phyloP scores from a whole-genome alignment of 2,888 invertebrate genomes.

The Diploptera punctata region DNA sequence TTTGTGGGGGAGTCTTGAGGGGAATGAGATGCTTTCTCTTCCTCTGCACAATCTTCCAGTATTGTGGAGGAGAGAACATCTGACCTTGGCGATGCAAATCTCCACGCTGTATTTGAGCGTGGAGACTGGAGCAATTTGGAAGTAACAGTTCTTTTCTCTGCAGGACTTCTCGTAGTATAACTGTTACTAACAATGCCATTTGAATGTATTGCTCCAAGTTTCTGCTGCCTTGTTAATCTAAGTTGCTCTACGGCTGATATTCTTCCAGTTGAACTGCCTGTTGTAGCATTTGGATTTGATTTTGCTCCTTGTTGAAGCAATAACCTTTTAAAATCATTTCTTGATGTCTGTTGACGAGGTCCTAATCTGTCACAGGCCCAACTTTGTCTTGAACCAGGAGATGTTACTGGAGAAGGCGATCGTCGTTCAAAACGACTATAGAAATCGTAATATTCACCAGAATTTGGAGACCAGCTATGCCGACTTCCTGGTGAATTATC shows the following conservation, averaged over 20 bases:
- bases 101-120: slow-evolving; percentile 66
- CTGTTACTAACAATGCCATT: slow-evolving; percentile 42
- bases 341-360: slow-evolving; percentile 70
- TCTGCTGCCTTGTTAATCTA: slow-evolving; percentile 62
- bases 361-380: slow-evolving; percentile 53
- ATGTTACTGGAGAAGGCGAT: slow-evolving; percentile 13
- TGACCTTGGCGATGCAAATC: slow-evolving; percentile 76
- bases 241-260: slow-evolving; percentile 81
- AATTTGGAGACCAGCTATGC: slow-evolving; percentile 69
- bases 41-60: slow-evolving; percentile 80
- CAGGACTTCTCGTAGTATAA: slow-evolving; percentile 66
- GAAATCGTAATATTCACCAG: slow-evolving; percentile 41
- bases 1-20: slow-evolving; percentile 6
- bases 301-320: slow-evolving; percentile 72
- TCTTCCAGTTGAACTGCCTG: slow-evolving; percentile 55
- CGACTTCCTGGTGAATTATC: slow-evolving; percentile 52
- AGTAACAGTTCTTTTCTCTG: slow-evolving; percentile 66
- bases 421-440: slow-evolving; percentile 32
- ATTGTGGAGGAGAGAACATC: slow-evolving; percentile 88
- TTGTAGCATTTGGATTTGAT: slow-evolving; percentile 51
- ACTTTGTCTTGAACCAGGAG: slow-evolving; percentile 55
- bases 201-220: slow-evolving; percentile 51
- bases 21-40: slow-evolving; percentile 66
- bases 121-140: slow-evolving; percentile 57
- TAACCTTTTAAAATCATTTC: slow-evolving; percentile 84